These are phyloP conservation scores for Drosophila parthenogenetica DNA, from an alignment of 2,888 invertebrate species.

Conservation along the genomic window DNA sequence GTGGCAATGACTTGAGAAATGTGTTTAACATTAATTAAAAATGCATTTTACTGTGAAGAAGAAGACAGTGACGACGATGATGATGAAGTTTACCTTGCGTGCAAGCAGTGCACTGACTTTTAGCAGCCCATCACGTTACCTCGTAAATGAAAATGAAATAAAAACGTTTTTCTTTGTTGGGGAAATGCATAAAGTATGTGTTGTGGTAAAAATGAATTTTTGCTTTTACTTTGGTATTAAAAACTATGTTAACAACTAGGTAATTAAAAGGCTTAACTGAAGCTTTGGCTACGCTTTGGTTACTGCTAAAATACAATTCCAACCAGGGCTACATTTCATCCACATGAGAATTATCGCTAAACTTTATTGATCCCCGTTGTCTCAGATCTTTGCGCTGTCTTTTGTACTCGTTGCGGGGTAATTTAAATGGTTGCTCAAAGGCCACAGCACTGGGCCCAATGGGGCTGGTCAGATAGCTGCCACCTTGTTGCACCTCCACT, in stretches of 20 bases:
- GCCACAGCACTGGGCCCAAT: constrained; percentile 75
- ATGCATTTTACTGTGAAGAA: constrained; percentile 24
- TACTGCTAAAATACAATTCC: constrained; percentile 22
- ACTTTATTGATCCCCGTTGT: constrained; percentile 80
- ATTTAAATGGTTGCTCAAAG: constrained; percentile 61
- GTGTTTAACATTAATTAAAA: constrained; percentile 48
- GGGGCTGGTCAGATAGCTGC: constrained; percentile 68
- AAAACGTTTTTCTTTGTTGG: constrained; percentile 2
- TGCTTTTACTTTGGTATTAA: constrained; percentile 49
- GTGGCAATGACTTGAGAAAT: constrained; percentile 54
- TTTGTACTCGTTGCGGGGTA: constrained; percentile 52
- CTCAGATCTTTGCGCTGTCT: constrained; percentile 58
- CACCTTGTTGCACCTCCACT: constrained; percentile 45
- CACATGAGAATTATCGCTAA: constrained; percentile 72
- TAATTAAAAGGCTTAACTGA: constrained; percentile 56
- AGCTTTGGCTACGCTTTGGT: constrained; percentile 75
- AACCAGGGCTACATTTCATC: constrained; percentile 58
- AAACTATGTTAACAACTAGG: constrained; percentile 59
- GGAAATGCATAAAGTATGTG: constrained; percentile 23
- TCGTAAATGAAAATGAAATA: constrained; percentile 27
- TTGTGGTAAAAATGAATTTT: constrained; percentile 27
- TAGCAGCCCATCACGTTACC: not conserved
- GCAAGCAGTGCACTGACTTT: constrained; percentile 61
- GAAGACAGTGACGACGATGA: constrained; percentile 39
- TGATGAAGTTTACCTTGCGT: constrained; percentile 56